Evolutionary conservation across 2,113 vertebrate genomes (phyloP).

Genomic region (Podarcis muralis): DNA sequence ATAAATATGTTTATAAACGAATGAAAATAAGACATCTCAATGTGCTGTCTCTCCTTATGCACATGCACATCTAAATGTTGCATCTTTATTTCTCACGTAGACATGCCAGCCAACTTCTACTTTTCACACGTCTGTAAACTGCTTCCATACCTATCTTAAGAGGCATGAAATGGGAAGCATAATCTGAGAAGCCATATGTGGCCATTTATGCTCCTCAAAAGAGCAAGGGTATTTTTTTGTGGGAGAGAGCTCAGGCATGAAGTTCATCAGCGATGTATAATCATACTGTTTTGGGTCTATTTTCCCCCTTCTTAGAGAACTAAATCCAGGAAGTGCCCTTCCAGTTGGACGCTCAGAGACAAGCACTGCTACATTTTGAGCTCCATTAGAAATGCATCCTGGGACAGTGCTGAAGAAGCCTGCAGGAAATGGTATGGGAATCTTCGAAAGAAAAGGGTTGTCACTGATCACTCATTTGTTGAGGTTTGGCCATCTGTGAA

Average conservation of each 20-base stretch:
- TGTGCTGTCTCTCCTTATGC: too few relatives aligned
- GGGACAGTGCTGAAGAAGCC: conserved; percentile 69
- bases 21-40: too few relatives aligned
- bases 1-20: not conserved
- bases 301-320: conserved; percentile 25
- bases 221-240: not conserved
- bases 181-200: not conserved
- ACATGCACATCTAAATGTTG: too few relatives aligned
- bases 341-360: conserved; percentile 68
- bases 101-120: not conserved
- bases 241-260: rapidly evolving
- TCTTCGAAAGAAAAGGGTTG: conserved; percentile 10
- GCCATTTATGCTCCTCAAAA: not conserved
- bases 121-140: not conserved
- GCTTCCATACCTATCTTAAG: not conserved
- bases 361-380: conserved; percentile 68
- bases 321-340: conserved; percentile 58
- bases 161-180: not conserved
- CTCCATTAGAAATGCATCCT: conserved; percentile 59
- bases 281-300: not conserved
- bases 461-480: not conserved
- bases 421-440: conserved; percentile 69
- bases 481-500: not conserved
- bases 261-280: not conserved
- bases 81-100: not conserved